A percentile compares a stretch with the other conserved stretches of the same genome.
Evolutionary conservation across 30 jellyfish, hydroid and myxozoan genomes (phyloP).

Genomic region (Aurelia sp.): DNA sequence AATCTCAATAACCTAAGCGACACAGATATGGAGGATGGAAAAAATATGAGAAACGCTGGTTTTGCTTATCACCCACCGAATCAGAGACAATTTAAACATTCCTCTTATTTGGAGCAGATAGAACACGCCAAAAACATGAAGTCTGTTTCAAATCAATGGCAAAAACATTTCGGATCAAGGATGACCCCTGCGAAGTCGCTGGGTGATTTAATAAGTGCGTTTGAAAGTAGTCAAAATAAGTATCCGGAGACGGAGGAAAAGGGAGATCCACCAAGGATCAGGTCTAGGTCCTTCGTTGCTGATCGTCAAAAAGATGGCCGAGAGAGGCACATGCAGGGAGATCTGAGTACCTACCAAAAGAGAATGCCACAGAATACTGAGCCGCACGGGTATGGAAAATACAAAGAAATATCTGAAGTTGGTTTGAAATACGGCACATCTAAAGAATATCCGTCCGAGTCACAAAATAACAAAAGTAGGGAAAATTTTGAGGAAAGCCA

Average conservation of each 20-base stretch:
- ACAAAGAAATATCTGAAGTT: neutral
- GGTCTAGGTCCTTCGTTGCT: neutral
- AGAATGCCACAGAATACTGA: too few species aligned
- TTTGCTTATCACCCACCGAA: too few species aligned
- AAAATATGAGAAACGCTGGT: too few species aligned
- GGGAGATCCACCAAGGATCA: neutral
- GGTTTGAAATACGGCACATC: too few species aligned
- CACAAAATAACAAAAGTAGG: neutral
- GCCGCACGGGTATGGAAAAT: neutral
- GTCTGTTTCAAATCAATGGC: neutral
- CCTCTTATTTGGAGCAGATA: too few species aligned
- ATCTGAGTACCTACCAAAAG: neutral
- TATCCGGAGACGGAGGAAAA: neutral
- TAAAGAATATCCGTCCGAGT: neutral
- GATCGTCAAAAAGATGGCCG: neutral
- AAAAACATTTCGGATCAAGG: neutral
- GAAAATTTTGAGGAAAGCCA: neutral
- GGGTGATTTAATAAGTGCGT: slow-evolving; percentile 15
- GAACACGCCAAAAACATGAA: too few species aligned
- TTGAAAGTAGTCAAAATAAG: neutral
- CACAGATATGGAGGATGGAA: too few species aligned
- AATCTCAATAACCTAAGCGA: neutral
- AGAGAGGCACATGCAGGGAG: neutral
- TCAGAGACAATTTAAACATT: too few species aligned
- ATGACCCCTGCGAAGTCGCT: slow-evolving; percentile 44